phyloP scores from a whole-genome alignment of 2,113 vertebrate species.

The Antechinus flavipes region DNA sequence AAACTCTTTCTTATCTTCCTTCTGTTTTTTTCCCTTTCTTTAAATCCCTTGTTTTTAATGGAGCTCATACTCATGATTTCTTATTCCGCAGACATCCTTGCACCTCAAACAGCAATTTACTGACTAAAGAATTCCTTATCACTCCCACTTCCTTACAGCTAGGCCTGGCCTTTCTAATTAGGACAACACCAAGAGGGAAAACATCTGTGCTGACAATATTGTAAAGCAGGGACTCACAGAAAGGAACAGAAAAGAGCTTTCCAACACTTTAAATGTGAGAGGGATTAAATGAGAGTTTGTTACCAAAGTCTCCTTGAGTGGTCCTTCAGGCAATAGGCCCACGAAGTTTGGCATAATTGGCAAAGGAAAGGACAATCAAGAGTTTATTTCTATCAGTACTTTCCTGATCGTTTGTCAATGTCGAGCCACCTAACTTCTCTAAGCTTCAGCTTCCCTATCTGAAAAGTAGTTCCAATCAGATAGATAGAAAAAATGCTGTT shows the following conservation, averaged over 20 bases:
- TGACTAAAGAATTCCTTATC: constrained; percentile 57
- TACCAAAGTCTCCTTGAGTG: constrained; percentile 15
- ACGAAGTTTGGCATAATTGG: neutral
- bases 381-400: neutral
- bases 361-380: neutral
- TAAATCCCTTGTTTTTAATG: neutral
- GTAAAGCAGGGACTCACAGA: neutral
- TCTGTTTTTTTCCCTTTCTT: neutral
- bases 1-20: neutral
- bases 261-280: constrained; percentile 55
- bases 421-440: neutral
- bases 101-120: constrained; percentile 54
- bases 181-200: constrained; percentile 24
- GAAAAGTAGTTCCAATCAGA: neutral
- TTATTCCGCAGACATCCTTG: constrained; percentile 42
- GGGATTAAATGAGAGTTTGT: constrained; percentile 56
- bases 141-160: constrained; percentile 31
- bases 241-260: constrained; percentile 47
- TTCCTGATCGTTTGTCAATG: neutral
- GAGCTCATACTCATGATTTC: constrained; percentile 34
- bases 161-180: constrained; percentile 59
- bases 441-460: neutral
- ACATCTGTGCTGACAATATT: neutral
- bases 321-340: constrained; percentile 26
- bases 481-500: neutral